Conservation (phyloP, 2,797 vertebrate genomes). For the Vultur gryphus region DNA sequence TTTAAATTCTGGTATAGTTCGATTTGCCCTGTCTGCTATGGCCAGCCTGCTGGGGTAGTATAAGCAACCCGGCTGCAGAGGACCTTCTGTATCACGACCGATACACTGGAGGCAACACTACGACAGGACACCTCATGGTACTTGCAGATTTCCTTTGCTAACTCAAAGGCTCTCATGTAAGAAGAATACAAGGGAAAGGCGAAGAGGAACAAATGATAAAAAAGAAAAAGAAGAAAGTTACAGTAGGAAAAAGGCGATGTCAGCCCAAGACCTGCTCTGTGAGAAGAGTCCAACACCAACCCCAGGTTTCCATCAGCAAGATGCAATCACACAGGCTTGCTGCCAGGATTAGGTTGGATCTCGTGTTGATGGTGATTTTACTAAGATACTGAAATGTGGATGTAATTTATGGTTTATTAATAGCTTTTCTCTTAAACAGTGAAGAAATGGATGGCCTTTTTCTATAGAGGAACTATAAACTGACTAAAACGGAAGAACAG, state of each 20-base stretch:
- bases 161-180: neutral
- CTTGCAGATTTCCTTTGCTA: neutral
- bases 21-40: neutral
- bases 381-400: neutral
- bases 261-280: neutral
- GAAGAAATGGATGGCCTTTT: neutral
- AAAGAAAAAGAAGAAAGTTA: neutral
- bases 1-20: neutral
- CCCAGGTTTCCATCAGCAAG: neutral
- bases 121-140: accelerated
- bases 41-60: neutral
- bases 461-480: neutral
- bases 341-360: neutral
- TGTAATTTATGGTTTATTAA: neutral
- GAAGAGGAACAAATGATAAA: neutral
- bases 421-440: neutral
- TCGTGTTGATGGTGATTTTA: neutral
- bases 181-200: neutral
- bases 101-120: neutral
- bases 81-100: neutral
- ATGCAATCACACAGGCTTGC: neutral
- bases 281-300: neutral
- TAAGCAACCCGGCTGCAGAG: neutral
- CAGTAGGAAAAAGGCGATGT: neutral
- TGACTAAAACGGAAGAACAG: neutral